Evolutionary conservation across 2,113 vertebrate genomes (phyloP), one percentile per base, ranked within the genome.

Genomic region (Agapornis roseicollis): DNA sequence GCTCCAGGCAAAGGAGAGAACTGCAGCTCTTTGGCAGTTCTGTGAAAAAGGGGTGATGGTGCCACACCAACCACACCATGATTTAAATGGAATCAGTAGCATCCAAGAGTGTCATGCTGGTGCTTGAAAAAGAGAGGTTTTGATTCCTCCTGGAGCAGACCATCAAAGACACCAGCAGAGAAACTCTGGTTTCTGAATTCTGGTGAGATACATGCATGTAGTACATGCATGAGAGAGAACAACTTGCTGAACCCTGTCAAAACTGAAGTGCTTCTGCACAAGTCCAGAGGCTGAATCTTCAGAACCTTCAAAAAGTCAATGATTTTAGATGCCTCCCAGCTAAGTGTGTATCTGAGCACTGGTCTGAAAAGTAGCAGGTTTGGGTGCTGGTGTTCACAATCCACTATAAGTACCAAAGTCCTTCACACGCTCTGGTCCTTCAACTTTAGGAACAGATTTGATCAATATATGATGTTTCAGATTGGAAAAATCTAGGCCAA

Each of bases 371-470:
- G 86, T 23, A 64, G 39, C 63, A 46, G 37, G 76, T 85, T 72
- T 68, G 35, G 17, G 25, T 55, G 25, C 0, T 0, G 5, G 13
- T 49, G 14, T 28, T 88, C 47, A 20, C 2, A 2, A 37, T 20
- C 17, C 9, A 9, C 15, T 52, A 10, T 17, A 24, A 31, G 41
- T 61, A 78, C n/a, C 44, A 29, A 83, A 78, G 60, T 58, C 15
- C 27, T 88, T 81, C 61, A 47, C 11, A 5, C 6, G 8, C 61
- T 50, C 44, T 42, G 27, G 33, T 74, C 60, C 42, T 90, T 37
- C 55, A 74, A 35, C 65, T 44, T 74, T 78, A 70, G 33, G 37
- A 81, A 56, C 11, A 61, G 79, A 50, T 47, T 50, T 42, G 15
- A 52, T 47, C 37, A 79, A 19, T 1, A 60, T 24, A 47, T 31